A percentile compares a stretch with the other conserved stretches of the same genome.
These are phyloP conservation scores for human (Homo sapiens) DNA, from an alignment of 2,113 vertebrate species.

Conservation along the genomic window GRCh38 chrX:127536501-127537000, in stretches of 20 bases:
- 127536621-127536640: not conserved
- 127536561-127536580: not conserved
- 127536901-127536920: not conserved
- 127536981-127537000: not conserved
- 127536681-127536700: not conserved
- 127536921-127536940: not conserved
- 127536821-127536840: not conserved
- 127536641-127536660: not conserved
- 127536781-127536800: not conserved
- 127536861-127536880: not conserved
- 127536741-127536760: not conserved
- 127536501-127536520: not conserved
- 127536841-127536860: not conserved
- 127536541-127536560: not conserved
- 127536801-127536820: not conserved
- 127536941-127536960: not conserved
- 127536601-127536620: not conserved
- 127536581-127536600: not conserved
- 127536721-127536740: not conserved
- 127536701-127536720: not conserved
- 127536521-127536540: constrained; percentile 22
- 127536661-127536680: not conserved
- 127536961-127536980: not conserved
- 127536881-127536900: not conserved
- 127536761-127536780: not conserved